Conservation (phyloP, 2,888 invertebrate genomes). For the Sympetrum striolatum region DNA sequence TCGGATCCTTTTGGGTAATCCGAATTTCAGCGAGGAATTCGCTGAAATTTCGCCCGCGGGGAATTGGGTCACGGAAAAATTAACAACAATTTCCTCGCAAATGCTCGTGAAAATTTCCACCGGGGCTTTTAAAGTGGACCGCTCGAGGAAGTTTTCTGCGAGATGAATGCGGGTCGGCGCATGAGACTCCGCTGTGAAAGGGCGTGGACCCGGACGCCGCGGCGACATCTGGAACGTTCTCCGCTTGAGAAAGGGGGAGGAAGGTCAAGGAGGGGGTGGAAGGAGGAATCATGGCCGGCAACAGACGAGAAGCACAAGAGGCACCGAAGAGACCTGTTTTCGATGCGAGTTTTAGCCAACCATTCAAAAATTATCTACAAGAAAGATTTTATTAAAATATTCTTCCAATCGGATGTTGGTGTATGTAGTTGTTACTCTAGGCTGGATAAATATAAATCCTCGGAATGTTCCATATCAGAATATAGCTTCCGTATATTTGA, state of each 20-base stretch:
- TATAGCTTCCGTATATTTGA: no score
- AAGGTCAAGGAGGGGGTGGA: background rate
- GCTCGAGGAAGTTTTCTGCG: background rate
- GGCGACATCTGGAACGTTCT: background rate
- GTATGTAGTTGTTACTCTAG: no score
- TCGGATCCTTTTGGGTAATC: background rate
- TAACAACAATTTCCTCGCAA: background rate
- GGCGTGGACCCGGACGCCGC: slow-evolving; percentile 15
- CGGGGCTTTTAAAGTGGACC: background rate
- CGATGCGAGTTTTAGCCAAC: background rate
- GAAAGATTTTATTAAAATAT: background rate
- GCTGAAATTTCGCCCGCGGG: background rate
- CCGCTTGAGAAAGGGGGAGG: background rate
- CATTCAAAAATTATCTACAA: background rate
- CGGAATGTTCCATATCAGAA: no score
- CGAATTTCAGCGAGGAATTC: background rate
- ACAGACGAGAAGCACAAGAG: background rate
- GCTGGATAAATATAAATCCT: no score
- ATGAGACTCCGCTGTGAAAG: background rate
- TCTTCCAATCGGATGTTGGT: no score
- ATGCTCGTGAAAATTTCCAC: background rate
- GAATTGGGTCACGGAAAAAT: slow-evolving; percentile 9
- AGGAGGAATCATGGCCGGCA: background rate
- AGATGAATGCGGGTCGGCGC: background rate
- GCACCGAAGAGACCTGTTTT: background rate